These are phyloP conservation scores for Emys orbicularis DNA, from an alignment of 2,797 vertebrate species.

Conservation along the genomic window DNA sequence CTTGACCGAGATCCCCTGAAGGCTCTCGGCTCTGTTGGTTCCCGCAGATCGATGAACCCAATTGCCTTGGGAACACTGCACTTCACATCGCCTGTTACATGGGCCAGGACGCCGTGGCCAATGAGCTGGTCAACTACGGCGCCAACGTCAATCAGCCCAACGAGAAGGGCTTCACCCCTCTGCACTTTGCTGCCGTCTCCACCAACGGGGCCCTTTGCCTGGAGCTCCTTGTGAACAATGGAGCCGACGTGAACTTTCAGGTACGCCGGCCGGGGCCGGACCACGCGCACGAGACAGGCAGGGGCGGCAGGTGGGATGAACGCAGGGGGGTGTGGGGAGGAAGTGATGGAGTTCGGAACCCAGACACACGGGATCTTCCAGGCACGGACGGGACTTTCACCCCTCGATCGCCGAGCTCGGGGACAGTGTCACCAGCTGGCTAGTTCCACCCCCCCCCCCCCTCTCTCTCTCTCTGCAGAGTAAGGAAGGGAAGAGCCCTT, in stretches of 20 bases:
- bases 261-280: constrained; percentile 64
- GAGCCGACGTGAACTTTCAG: constrained; percentile 97
- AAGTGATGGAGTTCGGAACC: not conserved
- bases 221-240: constrained; percentile 97
- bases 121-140: constrained; percentile 94
- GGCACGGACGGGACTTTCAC: not conserved
- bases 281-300: fast-evolving
- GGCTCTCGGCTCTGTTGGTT: not conserved
- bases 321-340: not conserved
- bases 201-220: constrained; percentile 96
- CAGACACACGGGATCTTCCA: no score
- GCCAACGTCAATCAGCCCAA: constrained; percentile 98
- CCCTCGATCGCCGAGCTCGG: not conserved
- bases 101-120: constrained; percentile 95
- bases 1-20: not conserved
- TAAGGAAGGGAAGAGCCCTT: constrained; percentile 96
- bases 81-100: constrained; percentile 97
- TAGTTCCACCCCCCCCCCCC: not conserved
- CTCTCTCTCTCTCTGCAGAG: constrained; percentile 83
- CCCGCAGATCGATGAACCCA: constrained; percentile 93
- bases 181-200: constrained; percentile 96
- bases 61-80: constrained; percentile 94
- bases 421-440: not conserved
- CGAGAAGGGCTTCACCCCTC: constrained; percentile 92
- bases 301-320: fast-evolving